A percentile compares a stretch with the other conserved stretches of the same genome.
Evolutionary conservation across 2,888 invertebrate genomes (phyloP).

Genomic region (Ecliptopera silaceata): DNA sequence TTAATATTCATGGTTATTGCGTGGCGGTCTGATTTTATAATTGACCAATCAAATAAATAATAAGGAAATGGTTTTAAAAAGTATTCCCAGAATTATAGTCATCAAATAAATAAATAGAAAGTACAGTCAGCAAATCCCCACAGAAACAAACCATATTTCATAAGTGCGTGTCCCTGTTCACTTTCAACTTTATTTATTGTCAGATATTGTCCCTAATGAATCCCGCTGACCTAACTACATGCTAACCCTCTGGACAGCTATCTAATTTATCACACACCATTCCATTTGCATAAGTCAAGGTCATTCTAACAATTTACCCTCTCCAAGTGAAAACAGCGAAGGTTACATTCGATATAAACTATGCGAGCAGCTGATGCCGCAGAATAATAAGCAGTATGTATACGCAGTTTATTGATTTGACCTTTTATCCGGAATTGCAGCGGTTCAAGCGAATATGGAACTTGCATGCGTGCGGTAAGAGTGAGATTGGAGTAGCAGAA

Average conservation of each 20-base stretch:
- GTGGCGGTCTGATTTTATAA: too few species aligned
- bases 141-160: too few species aligned
- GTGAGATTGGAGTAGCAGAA: background rate
- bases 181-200: background rate
- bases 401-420: slow-evolving; percentile 7
- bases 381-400: slow-evolving; percentile 2
- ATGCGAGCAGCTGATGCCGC: background rate
- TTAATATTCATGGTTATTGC: too few species aligned
- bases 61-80: too few species aligned
- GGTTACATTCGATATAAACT: slow-evolving; percentile 3
- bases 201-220: background rate
- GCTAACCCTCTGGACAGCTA: background rate
- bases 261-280: background rate
- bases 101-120: too few species aligned
- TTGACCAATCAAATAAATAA: too few species aligned
- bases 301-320: too few species aligned
- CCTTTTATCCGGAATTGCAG: background rate
- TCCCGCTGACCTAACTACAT: too few species aligned
- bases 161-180: background rate
- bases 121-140: too few species aligned
- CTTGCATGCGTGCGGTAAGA: background rate
- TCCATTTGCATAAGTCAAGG: background rate
- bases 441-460: background rate
- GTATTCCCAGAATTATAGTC: too few species aligned
- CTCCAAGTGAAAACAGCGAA: background rate